Conservation (phyloP, 1,140 invertebrate species). For the Drosophila biarmipes region DNA sequence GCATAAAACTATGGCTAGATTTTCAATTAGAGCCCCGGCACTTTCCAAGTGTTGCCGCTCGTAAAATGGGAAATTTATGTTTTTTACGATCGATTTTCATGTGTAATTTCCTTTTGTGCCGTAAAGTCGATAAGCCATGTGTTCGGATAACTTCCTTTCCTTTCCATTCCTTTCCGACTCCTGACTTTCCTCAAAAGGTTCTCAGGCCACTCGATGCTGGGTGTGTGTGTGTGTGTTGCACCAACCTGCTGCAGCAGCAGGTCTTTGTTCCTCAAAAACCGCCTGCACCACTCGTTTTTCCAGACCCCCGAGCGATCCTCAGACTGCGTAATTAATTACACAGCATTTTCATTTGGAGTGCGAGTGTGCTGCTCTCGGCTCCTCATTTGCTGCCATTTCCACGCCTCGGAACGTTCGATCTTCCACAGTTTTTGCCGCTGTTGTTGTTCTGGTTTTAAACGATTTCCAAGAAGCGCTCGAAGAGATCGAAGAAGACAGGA, state of each 20-base stretch:
- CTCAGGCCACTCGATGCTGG: conserved; percentile 44
- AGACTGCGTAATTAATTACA: conserved; percentile 75
- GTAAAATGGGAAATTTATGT: conserved; percentile 61
- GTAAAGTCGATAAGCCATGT: conserved; percentile 33
- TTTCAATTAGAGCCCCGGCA: conserved; percentile 39
- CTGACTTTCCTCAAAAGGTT: conserved; percentile 38
- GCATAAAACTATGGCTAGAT: conserved; percentile 26
- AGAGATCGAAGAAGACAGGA: conserved; percentile 44
- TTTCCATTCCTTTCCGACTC: background rate
- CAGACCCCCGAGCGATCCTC: conserved; percentile 30
- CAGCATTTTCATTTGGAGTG: conserved; percentile 80
- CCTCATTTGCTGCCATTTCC: conserved; percentile 65
- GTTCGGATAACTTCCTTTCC: conserved; percentile 66
- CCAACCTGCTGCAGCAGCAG: conserved; percentile 42
- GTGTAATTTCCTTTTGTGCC: conserved; percentile 61
- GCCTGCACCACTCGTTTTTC: conserved; percentile 6
- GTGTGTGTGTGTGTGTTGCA: background rate
- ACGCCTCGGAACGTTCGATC: conserved; percentile 70
- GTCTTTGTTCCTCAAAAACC: conserved; percentile 30
- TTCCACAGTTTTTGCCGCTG: conserved; percentile 32
- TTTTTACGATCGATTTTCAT: conserved; percentile 50
- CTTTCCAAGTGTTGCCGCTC: conserved; percentile 17
- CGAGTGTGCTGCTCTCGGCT: conserved; percentile 31
- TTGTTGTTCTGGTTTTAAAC: conserved; percentile 58
- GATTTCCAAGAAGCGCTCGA: conserved; percentile 74